Evolutionary conservation across 2,113 vertebrate species (phyloP).

Genomic region (Halcyon malimbica): DNA sequence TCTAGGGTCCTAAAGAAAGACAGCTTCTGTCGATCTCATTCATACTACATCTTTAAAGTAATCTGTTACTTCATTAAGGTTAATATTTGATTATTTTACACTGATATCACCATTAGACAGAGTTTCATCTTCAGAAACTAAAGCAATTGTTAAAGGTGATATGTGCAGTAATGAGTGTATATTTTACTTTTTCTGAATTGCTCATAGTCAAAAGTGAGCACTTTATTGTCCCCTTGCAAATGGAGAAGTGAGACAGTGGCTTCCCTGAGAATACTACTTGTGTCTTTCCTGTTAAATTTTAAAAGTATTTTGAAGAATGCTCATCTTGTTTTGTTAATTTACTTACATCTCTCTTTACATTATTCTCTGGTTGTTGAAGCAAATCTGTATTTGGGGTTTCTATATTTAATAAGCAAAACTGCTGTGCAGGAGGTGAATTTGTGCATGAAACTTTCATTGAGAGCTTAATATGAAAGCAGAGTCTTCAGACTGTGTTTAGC

Average conservation of each 20-base stretch:
- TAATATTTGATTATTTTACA: constrained; percentile 14
- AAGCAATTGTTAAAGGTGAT: background rate
- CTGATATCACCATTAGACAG: background rate
- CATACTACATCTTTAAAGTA: background rate
- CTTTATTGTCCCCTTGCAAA: background rate
- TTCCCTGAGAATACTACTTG: background rate
- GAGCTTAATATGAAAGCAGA: background rate
- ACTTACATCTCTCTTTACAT: background rate
- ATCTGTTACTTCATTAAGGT: background rate
- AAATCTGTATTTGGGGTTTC: background rate
- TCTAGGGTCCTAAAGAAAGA: background rate
- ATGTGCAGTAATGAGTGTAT: background rate
- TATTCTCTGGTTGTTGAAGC: background rate
- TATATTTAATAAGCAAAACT: background rate
- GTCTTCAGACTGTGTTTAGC: background rate
- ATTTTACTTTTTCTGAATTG: background rate
- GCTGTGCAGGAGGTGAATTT: background rate
- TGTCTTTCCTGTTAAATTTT: background rate
- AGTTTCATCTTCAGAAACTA: background rate
- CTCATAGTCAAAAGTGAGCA: background rate
- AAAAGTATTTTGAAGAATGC: background rate
- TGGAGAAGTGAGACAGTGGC: background rate
- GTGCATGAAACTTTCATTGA: background rate
- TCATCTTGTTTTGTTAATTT: background rate
- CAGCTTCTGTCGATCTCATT: background rate